Evolutionary conservation across 1,140 invertebrate species (phyloP), one percentile per base, ranked within the genome.

Genomic region (Trichonephila clavata): DNA sequence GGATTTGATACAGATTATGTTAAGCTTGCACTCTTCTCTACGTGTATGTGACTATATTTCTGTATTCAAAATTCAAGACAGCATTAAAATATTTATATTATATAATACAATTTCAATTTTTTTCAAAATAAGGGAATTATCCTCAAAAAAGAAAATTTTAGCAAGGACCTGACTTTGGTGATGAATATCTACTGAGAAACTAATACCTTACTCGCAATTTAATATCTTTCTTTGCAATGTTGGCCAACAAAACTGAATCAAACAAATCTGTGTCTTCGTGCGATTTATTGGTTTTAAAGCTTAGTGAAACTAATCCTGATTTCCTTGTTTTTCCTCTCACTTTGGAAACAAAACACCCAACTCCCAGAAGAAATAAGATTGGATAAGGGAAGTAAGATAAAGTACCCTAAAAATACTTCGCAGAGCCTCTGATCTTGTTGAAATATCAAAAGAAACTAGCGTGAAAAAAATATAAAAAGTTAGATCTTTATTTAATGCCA

Each of bases 271-370:
- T 84, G 77, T 83, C 81, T 84, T 39, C 80, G 21, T 57, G 39
- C 77, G 80, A 92, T 92, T 92, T 92, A 92, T 92, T 92, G 80
- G 90, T 84, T 92, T n/a, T 84, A 92, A 92, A 84, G 77, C 90
- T 84, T 65, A 65, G 71, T 4, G 24, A 50, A 71, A 57, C 89
- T 90, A 90, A 90, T 71, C 77, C 63, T 57, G 57, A 63, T 83
- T 90, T 60, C 61, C 32, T 59, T 27, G 63, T 57, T 83, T 81
- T 50, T 24, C 71, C 87, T 60, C 21, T 92, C 80, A 65, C 32
- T 92, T 68, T 84, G 59, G 71, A 84, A 84, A 92, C 80, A 92
- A 92, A 92, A 84, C 57, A 83, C 90, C 32, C 50, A 81, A 61
- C 10, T 24, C 50, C 65, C 71, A 14, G 81, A 84, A 92, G 80